Evolutionary conservation across 1,140 invertebrate species (phyloP).

Genomic region (Pogonomyrmex barbatus): DNA sequence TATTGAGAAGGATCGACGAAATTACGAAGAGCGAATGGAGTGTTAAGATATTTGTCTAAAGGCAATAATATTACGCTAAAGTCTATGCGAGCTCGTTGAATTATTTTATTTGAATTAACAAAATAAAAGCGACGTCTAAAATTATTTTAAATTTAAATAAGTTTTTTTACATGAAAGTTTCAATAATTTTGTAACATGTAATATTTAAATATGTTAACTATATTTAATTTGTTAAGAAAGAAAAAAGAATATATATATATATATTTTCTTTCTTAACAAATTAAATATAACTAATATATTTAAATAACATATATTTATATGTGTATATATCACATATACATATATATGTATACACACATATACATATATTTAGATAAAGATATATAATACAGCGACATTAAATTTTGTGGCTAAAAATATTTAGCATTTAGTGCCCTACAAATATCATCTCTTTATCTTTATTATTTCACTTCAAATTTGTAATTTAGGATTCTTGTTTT

Average conservation of each 20-base stretch:
- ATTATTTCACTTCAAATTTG: background rate
- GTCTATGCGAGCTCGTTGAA: background rate
- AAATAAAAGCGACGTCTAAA: background rate
- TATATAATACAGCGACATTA: conserved; percentile 26
- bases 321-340: no score
- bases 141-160: background rate
- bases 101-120: background rate
- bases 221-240: background rate
- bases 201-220: conserved; percentile 17
- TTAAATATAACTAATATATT: no score
- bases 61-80: background rate
- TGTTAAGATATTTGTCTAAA: conserved; percentile 19
- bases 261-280: no score
- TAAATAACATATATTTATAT: no score
- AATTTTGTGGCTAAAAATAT: background rate
- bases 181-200: background rate
- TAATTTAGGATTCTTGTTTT: conserved; percentile 20
- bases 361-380: background rate
- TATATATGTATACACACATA: no score
- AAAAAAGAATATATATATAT: no score
- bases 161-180: background rate
- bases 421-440: background rate
- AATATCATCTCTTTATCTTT: background rate
- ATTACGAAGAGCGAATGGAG: background rate
- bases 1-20: background rate